These are phyloP conservation scores for Ferrisia virgata DNA, from an alignment of 2,888 invertebrate genomes.

Conservation along the genomic window DNA sequence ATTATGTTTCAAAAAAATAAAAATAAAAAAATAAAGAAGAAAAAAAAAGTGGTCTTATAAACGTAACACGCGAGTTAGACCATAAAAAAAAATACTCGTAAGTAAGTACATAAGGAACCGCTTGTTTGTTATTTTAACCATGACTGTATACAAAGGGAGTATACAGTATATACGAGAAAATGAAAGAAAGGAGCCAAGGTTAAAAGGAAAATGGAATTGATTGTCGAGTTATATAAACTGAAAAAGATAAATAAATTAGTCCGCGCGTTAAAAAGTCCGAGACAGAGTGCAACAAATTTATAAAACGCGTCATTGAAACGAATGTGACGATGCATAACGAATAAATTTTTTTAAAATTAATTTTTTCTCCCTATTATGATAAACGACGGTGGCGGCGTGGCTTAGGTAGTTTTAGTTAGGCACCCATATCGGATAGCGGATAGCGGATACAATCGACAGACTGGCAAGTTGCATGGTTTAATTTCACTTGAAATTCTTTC, in stretches of 20 bases:
- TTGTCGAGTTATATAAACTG: background rate
- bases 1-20: too few relatives aligned
- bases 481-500: background rate
- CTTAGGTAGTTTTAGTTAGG: background rate
- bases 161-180: background rate
- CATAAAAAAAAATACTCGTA: background rate
- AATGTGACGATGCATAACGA: background rate
- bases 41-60: background rate
- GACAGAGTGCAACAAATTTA: conserved; percentile 1
- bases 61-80: background rate
- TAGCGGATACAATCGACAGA: background rate
- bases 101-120: background rate
- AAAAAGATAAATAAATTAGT: background rate
- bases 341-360: background rate
- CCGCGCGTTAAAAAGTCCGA: background rate
- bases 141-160: conserved; percentile 3
- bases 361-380: background rate
- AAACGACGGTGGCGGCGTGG: too few relatives aligned
- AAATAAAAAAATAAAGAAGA: too few relatives aligned
- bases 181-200: conserved; percentile 23
- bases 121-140: conserved; percentile 20
- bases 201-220: background rate
- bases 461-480: background rate
- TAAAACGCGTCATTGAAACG: conserved; percentile 11
- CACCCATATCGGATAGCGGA: background rate